Percentiles rank a stretch among this genome's conserved stretches.
Evolutionary conservation across 37 sponge, comb jelly and placozoan species (phyloP).

Genomic region (Aphrocallistes beatrix): DNA sequence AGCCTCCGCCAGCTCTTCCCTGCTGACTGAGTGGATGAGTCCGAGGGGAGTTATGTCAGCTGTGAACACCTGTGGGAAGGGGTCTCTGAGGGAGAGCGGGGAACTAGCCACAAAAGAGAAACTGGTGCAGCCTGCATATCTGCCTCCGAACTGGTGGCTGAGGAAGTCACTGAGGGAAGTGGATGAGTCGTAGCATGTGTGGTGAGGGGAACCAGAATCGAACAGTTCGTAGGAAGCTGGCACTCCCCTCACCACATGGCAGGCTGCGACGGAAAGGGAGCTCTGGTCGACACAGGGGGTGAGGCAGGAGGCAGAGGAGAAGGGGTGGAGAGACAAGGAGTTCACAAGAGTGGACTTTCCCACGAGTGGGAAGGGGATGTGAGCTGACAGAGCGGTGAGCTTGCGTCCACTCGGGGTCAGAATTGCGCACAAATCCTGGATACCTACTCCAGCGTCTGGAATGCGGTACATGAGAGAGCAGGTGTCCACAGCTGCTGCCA

Average conservation of each 20-base stretch:
- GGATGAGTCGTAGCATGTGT: neutral
- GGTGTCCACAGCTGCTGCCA: conserved; percentile 2
- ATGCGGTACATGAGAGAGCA: neutral
- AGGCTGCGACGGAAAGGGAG: neutral
- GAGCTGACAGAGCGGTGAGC: neutral
- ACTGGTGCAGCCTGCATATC: neutral
- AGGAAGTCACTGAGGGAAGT: neutral
- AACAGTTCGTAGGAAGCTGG: neutral
- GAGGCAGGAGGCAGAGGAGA: neutral
- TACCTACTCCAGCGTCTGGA: neutral
- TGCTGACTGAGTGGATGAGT: neutral
- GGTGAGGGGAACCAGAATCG: neutral
- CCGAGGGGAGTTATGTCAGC: neutral
- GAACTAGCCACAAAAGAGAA: neutral
- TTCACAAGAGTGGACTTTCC: neutral
- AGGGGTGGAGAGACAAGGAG: neutral
- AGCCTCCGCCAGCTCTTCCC: neutral
- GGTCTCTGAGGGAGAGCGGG: neutral
- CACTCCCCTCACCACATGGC: neutral
- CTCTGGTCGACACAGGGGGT: neutral
- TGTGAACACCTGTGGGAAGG: neutral
- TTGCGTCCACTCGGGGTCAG: neutral
- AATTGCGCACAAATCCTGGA: neutral
- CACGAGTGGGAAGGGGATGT: neutral
- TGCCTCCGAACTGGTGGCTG: conserved; percentile 13